These are phyloP conservation scores for Ophion obscuratus DNA, from an alignment of 2,888 invertebrate species.

Conservation along the genomic window DNA sequence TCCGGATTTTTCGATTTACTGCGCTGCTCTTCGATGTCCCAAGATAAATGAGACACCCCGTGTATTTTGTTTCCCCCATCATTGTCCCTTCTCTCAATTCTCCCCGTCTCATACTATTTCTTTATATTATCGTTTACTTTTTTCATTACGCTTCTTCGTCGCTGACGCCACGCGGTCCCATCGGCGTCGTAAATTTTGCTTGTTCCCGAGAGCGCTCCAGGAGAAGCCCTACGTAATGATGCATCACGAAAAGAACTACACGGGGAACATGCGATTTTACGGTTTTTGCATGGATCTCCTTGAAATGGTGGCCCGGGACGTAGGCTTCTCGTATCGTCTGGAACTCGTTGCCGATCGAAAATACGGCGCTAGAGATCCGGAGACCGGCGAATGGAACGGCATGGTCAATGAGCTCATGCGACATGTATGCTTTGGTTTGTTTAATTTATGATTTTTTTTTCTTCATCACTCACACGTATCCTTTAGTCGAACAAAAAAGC, in stretches of 20 bases:
- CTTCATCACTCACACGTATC: neutral
- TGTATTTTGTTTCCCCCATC: neutral
- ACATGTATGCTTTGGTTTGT: conserved; percentile 86
- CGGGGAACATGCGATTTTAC: conserved; percentile 90
- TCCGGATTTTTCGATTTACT: neutral
- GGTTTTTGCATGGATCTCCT: conserved; percentile 92
- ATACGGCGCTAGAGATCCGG: conserved; percentile 87
- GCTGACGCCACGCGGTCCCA: conserved; percentile 3
- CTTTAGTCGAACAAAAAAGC: neutral
- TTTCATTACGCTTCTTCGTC: conserved; percentile 54
- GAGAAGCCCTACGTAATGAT: conserved; percentile 91
- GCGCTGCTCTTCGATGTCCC: neutral
- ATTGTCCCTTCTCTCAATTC: conserved; percentile 1
- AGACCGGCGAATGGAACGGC: conserved; percentile 88
- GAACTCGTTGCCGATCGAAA: conserved; percentile 90
- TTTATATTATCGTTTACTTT: conserved; percentile 35
- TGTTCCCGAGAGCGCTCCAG: conserved; percentile 81
- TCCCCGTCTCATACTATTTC: conserved; percentile 11
- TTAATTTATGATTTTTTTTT: conserved; percentile 71
- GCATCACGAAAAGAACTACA: conserved; percentile 88
- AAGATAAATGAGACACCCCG: conserved; percentile 2
- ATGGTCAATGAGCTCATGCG: conserved; percentile 90
- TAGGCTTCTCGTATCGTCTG: conserved; percentile 90
- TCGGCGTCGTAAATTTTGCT: conserved; percentile 46
- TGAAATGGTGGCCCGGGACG: conserved; percentile 87